Evolutionary conservation across 2,113 vertebrate species (phyloP).

Genomic region (Zapornia atra): DNA sequence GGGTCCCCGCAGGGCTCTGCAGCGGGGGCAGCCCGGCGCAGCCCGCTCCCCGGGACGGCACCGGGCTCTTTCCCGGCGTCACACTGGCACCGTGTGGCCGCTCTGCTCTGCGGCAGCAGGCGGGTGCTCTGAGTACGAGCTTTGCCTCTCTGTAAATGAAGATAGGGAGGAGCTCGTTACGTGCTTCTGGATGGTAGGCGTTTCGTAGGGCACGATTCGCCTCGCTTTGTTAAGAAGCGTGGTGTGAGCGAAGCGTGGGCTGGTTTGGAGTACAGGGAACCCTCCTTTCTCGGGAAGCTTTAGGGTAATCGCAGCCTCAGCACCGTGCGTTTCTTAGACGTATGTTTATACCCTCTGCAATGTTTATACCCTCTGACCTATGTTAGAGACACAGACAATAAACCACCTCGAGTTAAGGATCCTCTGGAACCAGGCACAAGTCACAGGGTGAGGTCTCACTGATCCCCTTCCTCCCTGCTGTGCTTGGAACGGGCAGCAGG

Average conservation of each 20-base stretch:
- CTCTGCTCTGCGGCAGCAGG: background rate
- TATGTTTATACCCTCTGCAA: background rate
- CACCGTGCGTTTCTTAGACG: background rate
- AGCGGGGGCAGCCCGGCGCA: background rate
- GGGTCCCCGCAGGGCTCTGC: no score
- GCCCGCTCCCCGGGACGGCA: fast-evolving
- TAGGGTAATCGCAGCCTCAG: background rate
- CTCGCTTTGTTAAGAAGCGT: background rate
- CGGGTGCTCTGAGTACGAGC: fast-evolving
- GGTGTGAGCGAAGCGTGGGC: background rate
- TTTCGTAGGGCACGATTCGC: background rate
- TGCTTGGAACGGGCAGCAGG: background rate
- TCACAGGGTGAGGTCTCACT: background rate
- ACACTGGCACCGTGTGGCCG: slow-evolving; percentile 5
- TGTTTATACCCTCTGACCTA: background rate
- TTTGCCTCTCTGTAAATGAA: fast-evolving
- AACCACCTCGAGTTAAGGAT: background rate
- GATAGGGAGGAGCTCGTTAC: fast-evolving
- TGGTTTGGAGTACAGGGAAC: background rate
- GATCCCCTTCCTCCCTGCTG: background rate
- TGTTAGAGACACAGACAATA: background rate
- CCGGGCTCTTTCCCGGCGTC: background rate
- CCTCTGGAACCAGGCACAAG: background rate
- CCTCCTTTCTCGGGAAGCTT: background rate
- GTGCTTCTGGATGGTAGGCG: no score